Evolutionary conservation across 2,797 vertebrate genomes (phyloP), one percentile per base, ranked within the genome.

Genomic region (Acrocephalus scirpaceus): DNA sequence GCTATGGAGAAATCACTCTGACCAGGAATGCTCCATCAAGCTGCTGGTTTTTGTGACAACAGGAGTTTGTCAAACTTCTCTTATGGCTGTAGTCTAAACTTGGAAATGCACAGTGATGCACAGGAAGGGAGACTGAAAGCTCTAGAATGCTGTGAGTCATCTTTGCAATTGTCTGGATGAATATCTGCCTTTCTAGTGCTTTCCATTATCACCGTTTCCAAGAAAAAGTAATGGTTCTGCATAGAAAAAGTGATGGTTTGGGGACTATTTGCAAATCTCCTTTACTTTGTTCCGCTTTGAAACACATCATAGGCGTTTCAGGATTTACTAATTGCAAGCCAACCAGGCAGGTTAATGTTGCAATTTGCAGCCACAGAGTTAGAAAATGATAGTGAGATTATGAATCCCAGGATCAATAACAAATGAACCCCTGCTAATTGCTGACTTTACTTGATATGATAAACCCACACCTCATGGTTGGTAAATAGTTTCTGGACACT

Each of bases 301-400:
- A 96, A 93, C 44, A n/a, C 12, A 3, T 86, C 61, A 66, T 27
- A 40, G 22, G 25, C 17, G 20, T 92, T 95, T 91, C 47, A 54
- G 48, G 27, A 84, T 8, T 76, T 38, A n/a, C 17, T 67, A 7
- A 25, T 22, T 88, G 51, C 56, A 91, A 94, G 81, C 79, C 86
- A 42, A 8, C 26, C 32, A 66, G 75, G 58, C 36, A 93, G 84
- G 93, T 90, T 90, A 92, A 91, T 94, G 65, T 45, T 93, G 30
- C 53, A 85, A 48, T 97, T 96, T 93, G 51, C 61, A 61, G 30
- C 79, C 36, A 34, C 84, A 54, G 82, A 93, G 81, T 71, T 90
- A 77, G 87, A 64, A 75, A 71, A 7, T 26, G 62, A 65, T 79
- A 36, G 83, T 62, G 74, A 47, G 40, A 78, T 7, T 45, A 57